Conservation (phyloP, 2,113 vertebrate species). For the Capricornis sumatraensis region DNA sequence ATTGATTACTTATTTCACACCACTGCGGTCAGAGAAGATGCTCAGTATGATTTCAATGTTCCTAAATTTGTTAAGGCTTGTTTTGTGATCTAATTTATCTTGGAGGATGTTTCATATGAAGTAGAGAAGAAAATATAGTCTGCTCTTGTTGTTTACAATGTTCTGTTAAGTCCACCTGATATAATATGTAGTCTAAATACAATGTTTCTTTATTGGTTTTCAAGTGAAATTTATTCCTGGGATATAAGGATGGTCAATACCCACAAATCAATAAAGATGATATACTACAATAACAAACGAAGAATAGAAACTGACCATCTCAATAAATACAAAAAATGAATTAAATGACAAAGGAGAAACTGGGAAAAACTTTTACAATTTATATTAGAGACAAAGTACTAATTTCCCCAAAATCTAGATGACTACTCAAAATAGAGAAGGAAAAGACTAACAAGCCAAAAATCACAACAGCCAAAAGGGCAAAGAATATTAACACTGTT, state of each 20-base stretch:
- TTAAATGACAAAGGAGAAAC: not conserved
- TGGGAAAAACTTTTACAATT: not conserved
- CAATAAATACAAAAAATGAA: not conserved
- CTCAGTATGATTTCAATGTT: not conserved
- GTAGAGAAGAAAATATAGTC: not conserved
- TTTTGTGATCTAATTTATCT: not conserved
- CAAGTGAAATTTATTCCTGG: not conserved
- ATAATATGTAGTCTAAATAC: not conserved
- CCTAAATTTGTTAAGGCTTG: not conserved
- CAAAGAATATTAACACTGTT: not conserved
- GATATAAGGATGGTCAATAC: not conserved
- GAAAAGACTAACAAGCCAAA: not conserved
- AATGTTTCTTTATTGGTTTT: not conserved
- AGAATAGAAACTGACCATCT: not conserved
- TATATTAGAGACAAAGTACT: not conserved
- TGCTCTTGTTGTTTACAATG: not conserved
- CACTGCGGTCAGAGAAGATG: not conserved
- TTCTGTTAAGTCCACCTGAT: not conserved
- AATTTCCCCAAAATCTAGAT: not conserved
- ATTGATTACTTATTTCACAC: not conserved
- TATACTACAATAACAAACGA: not conserved
- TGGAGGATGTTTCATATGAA: not conserved
- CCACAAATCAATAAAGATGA: not conserved
- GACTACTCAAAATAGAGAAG: not conserved
- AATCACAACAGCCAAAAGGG: not conserved